Base-by-base conservation (phyloP, 2,797 vertebrate species). In the Diglossa cyanea region DNA sequence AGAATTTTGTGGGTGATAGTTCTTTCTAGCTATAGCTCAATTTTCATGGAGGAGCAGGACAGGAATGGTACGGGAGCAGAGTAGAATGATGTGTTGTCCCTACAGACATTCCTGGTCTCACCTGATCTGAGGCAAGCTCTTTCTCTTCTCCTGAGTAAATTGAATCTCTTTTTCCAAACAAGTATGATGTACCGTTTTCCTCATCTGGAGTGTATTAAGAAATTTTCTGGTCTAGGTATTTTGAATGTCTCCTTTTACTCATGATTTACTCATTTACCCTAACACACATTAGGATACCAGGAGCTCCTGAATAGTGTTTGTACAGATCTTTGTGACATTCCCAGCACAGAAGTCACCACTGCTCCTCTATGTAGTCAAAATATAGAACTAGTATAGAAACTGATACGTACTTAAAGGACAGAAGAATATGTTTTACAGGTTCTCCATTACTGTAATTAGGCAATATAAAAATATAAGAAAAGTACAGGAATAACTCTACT, bases 231-330 rank as follows among this genome's bases (percentile, higher is more conserved):
- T 31, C 35, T 42, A 21, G 5, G 4, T 60, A 5, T 51, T 94
- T 70, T 31, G 11, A 88, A 71, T n/a, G 13, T 74, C 10, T 63
- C 8, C 20, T 33, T 33, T 28, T 45, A n/a, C 6, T 81, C 3
- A 1, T 21, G 4, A 35, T 33, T 63, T 72, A 72, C 30, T 63
- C 1, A 0, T 63, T 63, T 83, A 17, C 55, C 33, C 33, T 40
- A 40, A 40, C 5, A 15, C 20, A 53, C 0, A 0, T 19, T 76
- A 14, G 16, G n/a, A 57, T 74, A 15, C 14, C 37, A 73, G 48
- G 10, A 74, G 37, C 6, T 23, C 5, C 33, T 67, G 71, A 63
- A 68, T 7, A 33, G 14, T n/a, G 9, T 76, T 86, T 74, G 20
- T 26, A 44, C 8, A 33, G 13, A 44, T 28, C 12, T 60, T 77